Percentiles rank a stretch among this genome's conserved stretches.
These are phyloP conservation scores for Toxotes lorentzi DNA, from an alignment of 2,797 vertebrate genomes.

Conservation along the genomic window DNA sequence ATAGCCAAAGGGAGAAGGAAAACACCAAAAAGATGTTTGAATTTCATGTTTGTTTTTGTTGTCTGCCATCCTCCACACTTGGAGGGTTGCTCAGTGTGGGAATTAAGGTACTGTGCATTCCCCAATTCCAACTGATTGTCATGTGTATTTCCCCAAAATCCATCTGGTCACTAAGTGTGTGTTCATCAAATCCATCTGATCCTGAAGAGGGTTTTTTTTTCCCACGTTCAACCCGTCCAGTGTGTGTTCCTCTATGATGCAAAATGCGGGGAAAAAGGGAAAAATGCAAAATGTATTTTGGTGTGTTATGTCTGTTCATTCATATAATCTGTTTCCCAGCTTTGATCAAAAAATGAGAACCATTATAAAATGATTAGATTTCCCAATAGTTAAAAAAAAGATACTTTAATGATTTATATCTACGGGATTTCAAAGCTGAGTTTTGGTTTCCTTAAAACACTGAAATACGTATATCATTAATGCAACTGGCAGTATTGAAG, in stretches of 20 bases:
- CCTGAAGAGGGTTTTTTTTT: conserved; percentile 49
- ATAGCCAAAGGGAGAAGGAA: conserved; percentile 45
- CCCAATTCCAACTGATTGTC: conserved; percentile 61
- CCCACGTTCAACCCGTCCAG: conserved; percentile 15
- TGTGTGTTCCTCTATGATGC: conserved; percentile 26
- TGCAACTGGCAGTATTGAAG: neutral
- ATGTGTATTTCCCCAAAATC: conserved; percentile 70
- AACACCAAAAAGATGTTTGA: conserved; percentile 42
- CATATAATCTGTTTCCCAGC: neutral
- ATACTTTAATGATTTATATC: neutral
- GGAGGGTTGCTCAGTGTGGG: conserved; percentile 37
- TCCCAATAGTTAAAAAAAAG: neutral
- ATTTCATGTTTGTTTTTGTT: conserved; percentile 53
- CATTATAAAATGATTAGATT: neutral
- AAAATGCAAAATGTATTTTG: neutral
- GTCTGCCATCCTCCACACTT: conserved; percentile 44
- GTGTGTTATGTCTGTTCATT: neutral
- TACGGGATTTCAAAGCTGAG: neutral
- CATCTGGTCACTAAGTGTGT: conserved; percentile 76
- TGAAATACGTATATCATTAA: neutral
- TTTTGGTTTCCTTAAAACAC: neutral
- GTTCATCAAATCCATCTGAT: conserved; percentile 72
- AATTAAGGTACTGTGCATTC: conserved; percentile 57
- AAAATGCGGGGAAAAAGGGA: neutral
- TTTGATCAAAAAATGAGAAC: conserved; percentile 9